Percentiles rank a stretch among this genome's conserved stretches.
phyloP scores from a whole-genome alignment of 2,113 vertebrate species.

The Eptatretus burgeri region DNA sequence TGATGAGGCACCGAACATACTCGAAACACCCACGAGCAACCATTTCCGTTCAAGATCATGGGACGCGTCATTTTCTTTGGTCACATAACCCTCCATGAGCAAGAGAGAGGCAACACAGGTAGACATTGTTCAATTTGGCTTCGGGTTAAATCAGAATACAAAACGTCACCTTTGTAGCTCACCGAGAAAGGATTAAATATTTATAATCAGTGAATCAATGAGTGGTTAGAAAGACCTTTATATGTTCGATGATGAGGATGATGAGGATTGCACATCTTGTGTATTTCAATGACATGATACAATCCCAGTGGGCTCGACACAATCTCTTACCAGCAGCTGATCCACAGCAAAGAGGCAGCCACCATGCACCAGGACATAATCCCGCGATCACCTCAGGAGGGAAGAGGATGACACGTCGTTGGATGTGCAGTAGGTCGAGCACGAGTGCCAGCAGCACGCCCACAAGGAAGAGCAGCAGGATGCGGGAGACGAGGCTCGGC shows the following conservation, averaged over 20 bases:
- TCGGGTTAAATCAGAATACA: no score
- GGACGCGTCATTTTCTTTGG: no score
- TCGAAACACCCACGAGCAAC: no score
- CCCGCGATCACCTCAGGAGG: constrained; percentile 71
- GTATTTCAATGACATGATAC: neutral
- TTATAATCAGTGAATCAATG: constrained; percentile 8
- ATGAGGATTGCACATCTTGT: constrained; percentile 7
- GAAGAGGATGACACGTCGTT: constrained; percentile 80
- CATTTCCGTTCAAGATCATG: no score
- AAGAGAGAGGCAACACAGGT: no score
- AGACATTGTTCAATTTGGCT: no score
- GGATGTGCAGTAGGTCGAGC: constrained; percentile 72
- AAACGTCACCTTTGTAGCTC: no score
- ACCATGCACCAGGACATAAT: constrained; percentile 78
- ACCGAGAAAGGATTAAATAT: no score
- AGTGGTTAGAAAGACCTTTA: constrained; percentile 11
- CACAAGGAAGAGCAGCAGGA: constrained; percentile 48
- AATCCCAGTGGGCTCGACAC: no score
- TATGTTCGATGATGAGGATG: neutral
- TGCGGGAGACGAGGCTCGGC: constrained; percentile 49
- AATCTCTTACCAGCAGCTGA: constrained; percentile 41
- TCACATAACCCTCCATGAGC: no score
- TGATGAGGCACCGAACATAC: no score
- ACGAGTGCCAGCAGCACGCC: constrained; percentile 67
- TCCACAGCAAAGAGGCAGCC: constrained; percentile 69